These are phyloP conservation scores for Pangasianodon hypophthalmus DNA, from an alignment of 2,113 vertebrate species.

Conservation along the genomic window DNA sequence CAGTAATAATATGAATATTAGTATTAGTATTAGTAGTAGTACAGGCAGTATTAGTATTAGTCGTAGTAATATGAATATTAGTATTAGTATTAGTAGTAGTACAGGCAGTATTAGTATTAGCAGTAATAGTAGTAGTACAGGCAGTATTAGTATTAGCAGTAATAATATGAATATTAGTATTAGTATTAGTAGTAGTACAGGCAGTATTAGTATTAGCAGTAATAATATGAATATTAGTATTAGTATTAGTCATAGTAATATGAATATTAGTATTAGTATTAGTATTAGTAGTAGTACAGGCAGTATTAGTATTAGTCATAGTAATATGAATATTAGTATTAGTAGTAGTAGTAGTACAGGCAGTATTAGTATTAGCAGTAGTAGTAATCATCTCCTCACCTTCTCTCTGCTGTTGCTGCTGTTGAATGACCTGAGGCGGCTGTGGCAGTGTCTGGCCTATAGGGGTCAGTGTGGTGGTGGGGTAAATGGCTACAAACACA, in stretches of 20 bases:
- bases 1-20: no score
- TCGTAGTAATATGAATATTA: no score
- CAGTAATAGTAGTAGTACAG: no score
- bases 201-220: not conserved
- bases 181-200: not conserved
- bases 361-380: not conserved
- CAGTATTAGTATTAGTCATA: not conserved
- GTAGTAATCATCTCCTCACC: constrained; percentile 68
- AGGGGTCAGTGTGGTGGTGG: constrained; percentile 80
- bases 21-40: no score
- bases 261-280: not conserved
- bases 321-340: not conserved
- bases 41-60: no score
- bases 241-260: not conserved
- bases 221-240: not conserved
- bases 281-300: not conserved
- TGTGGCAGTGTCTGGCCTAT: constrained; percentile 83
- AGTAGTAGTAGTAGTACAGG: not conserved
- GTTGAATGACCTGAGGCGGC: constrained; percentile 83
- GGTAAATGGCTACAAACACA: constrained; percentile 78
- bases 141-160: not conserved
- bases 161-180: not conserved
- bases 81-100: no score
- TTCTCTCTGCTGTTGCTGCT: constrained; percentile 83
- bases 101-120: no score